Evolutionary conservation across 1,140 invertebrate genomes (phyloP).

Genomic region (Pseudachorutes palmiensis): DNA sequence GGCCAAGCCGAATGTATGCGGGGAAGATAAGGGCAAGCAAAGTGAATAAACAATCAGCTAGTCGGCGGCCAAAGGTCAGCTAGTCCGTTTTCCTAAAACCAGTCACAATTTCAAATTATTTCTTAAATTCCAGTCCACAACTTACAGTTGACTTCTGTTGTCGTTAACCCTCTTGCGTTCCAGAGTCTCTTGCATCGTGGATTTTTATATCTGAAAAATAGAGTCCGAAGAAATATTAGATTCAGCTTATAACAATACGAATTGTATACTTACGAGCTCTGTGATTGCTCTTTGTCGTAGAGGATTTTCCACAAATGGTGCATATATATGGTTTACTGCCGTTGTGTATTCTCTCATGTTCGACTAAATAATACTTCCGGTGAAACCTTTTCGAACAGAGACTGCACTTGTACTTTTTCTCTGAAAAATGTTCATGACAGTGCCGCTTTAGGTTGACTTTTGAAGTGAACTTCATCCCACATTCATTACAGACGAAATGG

Average conservation of each 20-base stretch:
- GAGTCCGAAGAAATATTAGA: constrained; percentile 80
- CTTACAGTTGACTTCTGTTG: too few species aligned
- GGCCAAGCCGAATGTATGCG: too few species aligned
- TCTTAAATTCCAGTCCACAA: too few species aligned
- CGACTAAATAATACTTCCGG: constrained; percentile 74
- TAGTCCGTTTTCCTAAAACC: too few species aligned
- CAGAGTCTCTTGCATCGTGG: constrained; percentile 72
- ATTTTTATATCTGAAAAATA: constrained; percentile 80
- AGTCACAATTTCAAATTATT: too few species aligned
- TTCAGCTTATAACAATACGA: constrained; percentile 51
- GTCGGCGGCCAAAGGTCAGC: too few species aligned
- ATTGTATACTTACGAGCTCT: constrained; percentile 50
- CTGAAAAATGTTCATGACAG: constrained; percentile 78
- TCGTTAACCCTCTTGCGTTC: constrained; percentile 74
- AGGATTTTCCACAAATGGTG: constrained; percentile 76
- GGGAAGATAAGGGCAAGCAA: too few species aligned
- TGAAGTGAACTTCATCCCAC: constrained; percentile 80
- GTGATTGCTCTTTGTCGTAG: constrained; percentile 77
- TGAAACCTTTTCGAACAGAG: constrained; percentile 80
- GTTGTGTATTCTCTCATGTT: constrained; percentile 75
- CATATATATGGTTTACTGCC: constrained; percentile 72
- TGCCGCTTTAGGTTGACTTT: constrained; percentile 75
- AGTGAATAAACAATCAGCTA: too few species aligned
- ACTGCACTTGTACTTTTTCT: constrained; percentile 78
- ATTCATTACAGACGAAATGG: constrained; percentile 78